These are phyloP conservation scores for Spodoptera picta DNA, from an alignment of 2,888 invertebrate genomes.

Conservation along the genomic window DNA sequence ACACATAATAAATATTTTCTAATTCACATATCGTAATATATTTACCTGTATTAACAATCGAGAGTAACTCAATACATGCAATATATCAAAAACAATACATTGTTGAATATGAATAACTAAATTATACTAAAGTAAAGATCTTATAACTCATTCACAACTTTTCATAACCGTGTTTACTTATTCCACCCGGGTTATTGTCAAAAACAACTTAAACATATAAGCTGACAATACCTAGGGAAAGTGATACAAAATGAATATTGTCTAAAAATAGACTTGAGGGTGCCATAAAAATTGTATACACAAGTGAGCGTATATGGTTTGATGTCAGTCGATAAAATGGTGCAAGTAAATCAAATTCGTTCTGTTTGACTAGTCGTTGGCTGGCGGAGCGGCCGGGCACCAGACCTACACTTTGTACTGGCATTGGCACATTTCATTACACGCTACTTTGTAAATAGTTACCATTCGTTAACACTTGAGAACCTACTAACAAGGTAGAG, in stretches of 20 bases:
- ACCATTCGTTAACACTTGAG: constrained; percentile 20
- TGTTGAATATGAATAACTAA: constrained; percentile 39
- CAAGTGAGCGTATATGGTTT: constrained; percentile 30
- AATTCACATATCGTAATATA: constrained; percentile 16
- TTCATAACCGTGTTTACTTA: constrained; percentile 16
- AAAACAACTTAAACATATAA: constrained; percentile 3
- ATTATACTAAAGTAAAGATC: constrained; percentile 15
- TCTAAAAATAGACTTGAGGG: constrained; percentile 23
- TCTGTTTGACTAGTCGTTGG: constrained; percentile 69
- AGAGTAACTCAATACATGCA: constrained; percentile 34
- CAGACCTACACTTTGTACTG: constrained; percentile 56
- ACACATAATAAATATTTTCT: constrained; percentile 16
- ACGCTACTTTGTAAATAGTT: constrained; percentile 13
- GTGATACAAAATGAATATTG: constrained; percentile 12
- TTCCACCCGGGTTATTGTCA: constrained; percentile 7
- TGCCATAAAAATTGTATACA: constrained; percentile 25
- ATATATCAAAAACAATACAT: constrained; percentile 40
- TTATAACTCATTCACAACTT: constrained; percentile 35
- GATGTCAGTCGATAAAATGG: constrained; percentile 28
- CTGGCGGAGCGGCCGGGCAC: constrained; percentile 65
- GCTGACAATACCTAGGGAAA: constrained; percentile 1
- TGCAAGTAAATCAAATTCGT: constrained; percentile 40
- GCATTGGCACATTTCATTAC: constrained; percentile 64
- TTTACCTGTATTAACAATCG: constrained; percentile 28
- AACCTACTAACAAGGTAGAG: constrained; percentile 9